Percentiles rank a stretch among this genome's conserved stretches.
Evolutionary conservation across 2,113 vertebrate genomes (phyloP).

Genomic region (Paraplagusia blochii): DNA sequence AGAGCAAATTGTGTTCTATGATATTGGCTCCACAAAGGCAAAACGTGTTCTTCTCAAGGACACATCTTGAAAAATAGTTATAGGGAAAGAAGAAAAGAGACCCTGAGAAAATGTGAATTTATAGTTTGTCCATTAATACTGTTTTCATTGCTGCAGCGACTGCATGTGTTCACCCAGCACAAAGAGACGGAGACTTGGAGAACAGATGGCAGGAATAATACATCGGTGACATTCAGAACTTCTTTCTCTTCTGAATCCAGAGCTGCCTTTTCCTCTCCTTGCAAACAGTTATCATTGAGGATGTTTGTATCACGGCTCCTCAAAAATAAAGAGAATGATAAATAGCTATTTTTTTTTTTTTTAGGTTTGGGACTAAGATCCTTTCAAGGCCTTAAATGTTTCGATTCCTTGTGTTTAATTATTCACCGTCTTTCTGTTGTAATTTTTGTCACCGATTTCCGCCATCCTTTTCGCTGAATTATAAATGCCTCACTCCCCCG

Average conservation of each 20-base stretch:
- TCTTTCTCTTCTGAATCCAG: conserved; percentile 18
- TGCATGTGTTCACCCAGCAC: conserved; percentile 22
- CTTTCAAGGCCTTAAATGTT: conserved; percentile 70
- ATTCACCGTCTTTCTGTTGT: conserved; percentile 69
- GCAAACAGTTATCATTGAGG: conserved; percentile 40
- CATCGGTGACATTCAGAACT: conserved; percentile 33
- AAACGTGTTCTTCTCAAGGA: conserved; percentile 70
- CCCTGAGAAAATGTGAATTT: conserved; percentile 24
- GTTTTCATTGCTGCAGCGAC: conserved; percentile 38
- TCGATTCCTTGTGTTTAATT: conserved; percentile 63
- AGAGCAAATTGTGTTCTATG: conserved; percentile 59
- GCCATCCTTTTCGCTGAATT: conserved; percentile 68
- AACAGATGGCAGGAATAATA: conserved; percentile 47
- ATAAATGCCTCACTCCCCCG: conserved; percentile 61
- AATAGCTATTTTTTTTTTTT: conserved; percentile 17
- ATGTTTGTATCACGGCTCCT: conserved; percentile 42
- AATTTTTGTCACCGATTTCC: conserved; percentile 72
- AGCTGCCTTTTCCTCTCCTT: conserved; percentile 28
- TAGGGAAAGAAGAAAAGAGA: conserved; percentile 22
- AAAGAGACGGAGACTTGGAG: conserved; percentile 16
- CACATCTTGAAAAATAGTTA: conserved; percentile 54
- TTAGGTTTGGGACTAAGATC: conserved; percentile 59
- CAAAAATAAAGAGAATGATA: background rate
- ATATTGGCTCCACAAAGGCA: conserved; percentile 53
- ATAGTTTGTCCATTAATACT: conserved; percentile 13